Evolutionary conservation across 2,797 vertebrate genomes (phyloP), one percentile per base, ranked within the genome.

Genomic region (Alexandromys oeconomus): DNA sequence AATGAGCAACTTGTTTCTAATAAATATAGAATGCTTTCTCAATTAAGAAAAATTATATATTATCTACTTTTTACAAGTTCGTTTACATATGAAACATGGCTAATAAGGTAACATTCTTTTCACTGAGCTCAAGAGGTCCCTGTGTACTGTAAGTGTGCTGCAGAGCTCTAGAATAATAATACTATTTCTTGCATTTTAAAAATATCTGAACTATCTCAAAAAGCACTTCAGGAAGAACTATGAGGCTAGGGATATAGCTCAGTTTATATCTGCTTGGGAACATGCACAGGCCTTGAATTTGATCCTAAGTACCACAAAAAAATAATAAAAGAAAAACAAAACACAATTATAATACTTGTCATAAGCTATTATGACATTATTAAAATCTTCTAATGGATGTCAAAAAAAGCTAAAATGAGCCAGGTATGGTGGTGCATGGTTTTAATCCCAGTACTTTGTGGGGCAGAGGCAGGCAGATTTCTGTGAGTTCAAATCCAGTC

Each of bases 361-460:
- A 77, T 29, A 92, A 95, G 46, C 13, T 74, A 90, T 76, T 89
- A 2, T 65, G 91, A 94, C 17, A 27, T 61, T 93, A 88, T 80
- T 69, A 87, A 82, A 19, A 65, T 48, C 76, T 95, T 77, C 15
- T 87, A 89, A 90, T 71, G 88, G 95, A 0, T 94, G 25, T 94
- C 74, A 94, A 87, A 95, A 95, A 96, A 43, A 40, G 92, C 82
- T 95, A 89, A 89, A 76, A 79, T 69, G 7, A 95, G 63, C 90
- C 65, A 87, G 65, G 6, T 84, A 6, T 65, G 40, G 61, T 65
- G 40, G 29, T 4, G 7, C 19, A 23, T 5, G 11, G 29, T 17
- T 84, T 84, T 54, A 79, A 54, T 79, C 48, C 17, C 31, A 51
- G 17, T 10, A 79, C 31, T 69, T 17, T n/a, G 48, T 4, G 46